Base-by-base conservation (phyloP, 2,888 invertebrate species). In the Brachycybe producta region DNA sequence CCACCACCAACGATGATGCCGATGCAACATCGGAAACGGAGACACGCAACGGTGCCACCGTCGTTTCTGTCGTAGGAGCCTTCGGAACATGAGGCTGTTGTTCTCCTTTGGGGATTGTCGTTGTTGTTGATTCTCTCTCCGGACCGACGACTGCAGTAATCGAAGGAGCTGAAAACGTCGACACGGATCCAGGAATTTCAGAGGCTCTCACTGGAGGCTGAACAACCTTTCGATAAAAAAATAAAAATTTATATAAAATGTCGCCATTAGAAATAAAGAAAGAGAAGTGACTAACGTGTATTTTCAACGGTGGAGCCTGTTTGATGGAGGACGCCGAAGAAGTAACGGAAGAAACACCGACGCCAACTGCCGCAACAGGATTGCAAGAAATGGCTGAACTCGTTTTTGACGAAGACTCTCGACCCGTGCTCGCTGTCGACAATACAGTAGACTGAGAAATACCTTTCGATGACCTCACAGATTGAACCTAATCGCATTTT, bases 301-400 rank as follows among this genome's bases (percentile, higher is more conserved):
- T 35, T 52, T 52, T 52, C 39, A 38, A 41, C 13, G 40, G 17
- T 15, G 41, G 19, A 19, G 51, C 39, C 30, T 36, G 32, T 21
- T 48, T 49, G 27, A 43, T 41, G 30, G 46, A 32, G 27, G 42
- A 36, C 17, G 49, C 34, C 7, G 49, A 27, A n/a, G 52, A 26
- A 11, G 52, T 45, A 7, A 52, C 49, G n/a, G 49, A 45, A 21
- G 52, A 48, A 42, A 52, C 23, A 19, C 52, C 52, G 7, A 52
- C 43, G 32, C 42, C 30, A 8, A 28, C 26, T 24, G 41, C 11
- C 8, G 41, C n/a, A 15, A 41, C n/a, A n/a, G n/a, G 17, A 21
- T 41, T 21, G 26, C 41, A 41, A 24, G 41, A 28, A 41, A 41
- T 28, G 17, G 41, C 26, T 27, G 17, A 26, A 15, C 26, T 13